phyloP scores from a whole-genome alignment of 1,140 invertebrate species.

The Eriocheir sinensis region DNA sequence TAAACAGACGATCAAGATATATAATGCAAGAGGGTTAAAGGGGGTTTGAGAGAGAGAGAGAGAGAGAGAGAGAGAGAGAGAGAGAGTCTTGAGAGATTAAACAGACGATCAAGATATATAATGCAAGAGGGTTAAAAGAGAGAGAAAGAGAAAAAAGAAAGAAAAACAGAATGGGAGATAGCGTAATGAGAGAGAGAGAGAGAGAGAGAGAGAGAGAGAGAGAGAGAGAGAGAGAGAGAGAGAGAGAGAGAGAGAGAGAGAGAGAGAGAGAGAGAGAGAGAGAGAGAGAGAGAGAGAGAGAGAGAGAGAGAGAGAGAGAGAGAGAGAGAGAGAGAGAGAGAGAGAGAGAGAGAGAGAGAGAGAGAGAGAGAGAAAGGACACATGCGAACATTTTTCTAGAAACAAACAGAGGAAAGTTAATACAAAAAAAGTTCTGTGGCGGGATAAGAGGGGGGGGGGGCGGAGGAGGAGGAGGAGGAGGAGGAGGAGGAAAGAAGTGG shows the following conservation, averaged over 20 bases:
- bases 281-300: neutral
- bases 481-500: neutral
- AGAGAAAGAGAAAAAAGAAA: neutral
- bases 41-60: neutral
- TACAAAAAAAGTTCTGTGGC: neutral
- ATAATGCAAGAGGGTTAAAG: too few species aligned
- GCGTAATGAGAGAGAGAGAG: neutral
- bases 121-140: too few species aligned
- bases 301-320: neutral
- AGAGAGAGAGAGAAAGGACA: neutral
- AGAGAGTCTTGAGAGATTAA: neutral
- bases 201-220: neutral
- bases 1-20: neutral
- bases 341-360: neutral
- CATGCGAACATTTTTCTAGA: too few species aligned
- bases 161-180: neutral
- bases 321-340: neutral
- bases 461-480: neutral
- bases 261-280: neutral
- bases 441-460: neutral
- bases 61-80: slow-evolving; percentile 2
- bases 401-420: neutral
- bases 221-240: neutral
- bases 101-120: neutral
- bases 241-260: neutral